A percentile compares a stretch with the other conserved stretches of the same genome.
phyloP scores from a whole-genome alignment of 2,113 vertebrate species.

The Romanogobio albipinnatus region DNA sequence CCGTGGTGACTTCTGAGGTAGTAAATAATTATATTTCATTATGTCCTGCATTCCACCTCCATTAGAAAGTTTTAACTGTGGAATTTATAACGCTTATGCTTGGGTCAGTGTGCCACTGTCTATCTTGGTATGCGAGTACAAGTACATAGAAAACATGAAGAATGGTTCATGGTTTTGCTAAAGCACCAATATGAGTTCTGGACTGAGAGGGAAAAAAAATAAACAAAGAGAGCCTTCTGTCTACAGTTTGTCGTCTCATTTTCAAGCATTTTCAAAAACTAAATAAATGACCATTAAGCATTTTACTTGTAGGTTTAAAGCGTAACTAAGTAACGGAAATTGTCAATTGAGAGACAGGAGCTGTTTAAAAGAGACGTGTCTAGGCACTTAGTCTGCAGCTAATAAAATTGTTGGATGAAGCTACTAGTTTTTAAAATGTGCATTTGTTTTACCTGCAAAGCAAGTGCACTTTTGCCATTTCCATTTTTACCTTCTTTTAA shows the following conservation, averaged over 20 bases:
- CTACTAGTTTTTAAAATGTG: not conserved
- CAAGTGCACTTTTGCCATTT: not conserved
- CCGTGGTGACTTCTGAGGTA: conserved; percentile 36
- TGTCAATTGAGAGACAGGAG: not conserved
- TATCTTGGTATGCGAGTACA: conserved; percentile 16
- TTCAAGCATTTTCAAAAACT: conserved; percentile 1
- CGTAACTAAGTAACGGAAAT: not conserved
- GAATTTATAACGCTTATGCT: conserved; percentile 11
- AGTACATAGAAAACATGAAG: not conserved
- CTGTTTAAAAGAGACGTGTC: not conserved
- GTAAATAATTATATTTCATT: conserved; percentile 26
- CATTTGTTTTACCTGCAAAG: conserved; percentile 32
- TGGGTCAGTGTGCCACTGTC: not conserved
- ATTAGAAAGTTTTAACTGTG: conserved; percentile 14
- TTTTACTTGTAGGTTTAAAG: conserved; percentile 6
- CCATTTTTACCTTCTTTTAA: not conserved
- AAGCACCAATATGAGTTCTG: conserved; percentile 31
- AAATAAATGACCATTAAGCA: not conserved
- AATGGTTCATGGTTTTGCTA: not conserved
- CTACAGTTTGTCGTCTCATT: conserved; percentile 18
- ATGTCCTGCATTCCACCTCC: not conserved
- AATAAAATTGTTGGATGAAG: conserved; percentile 4
- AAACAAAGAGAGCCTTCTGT: not conserved
- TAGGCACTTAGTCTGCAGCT: conserved; percentile 44
- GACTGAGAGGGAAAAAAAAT: not conserved